These are phyloP conservation scores for Gnatocerus cornutus DNA, from an alignment of 2,888 invertebrate genomes.

Conservation along the genomic window DNA sequence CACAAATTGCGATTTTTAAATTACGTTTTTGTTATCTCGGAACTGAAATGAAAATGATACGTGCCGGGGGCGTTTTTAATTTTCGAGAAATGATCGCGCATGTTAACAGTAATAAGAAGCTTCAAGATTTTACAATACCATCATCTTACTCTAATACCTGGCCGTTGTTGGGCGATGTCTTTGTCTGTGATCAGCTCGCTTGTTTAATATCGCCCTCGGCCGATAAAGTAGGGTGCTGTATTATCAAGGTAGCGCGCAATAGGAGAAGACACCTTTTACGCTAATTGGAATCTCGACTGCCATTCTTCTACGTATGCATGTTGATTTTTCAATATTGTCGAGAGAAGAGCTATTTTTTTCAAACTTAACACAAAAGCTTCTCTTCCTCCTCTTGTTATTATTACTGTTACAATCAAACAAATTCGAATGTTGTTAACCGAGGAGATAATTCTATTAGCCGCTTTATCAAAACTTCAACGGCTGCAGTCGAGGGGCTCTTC, in stretches of 20 bases:
- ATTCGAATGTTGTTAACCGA: too few species aligned
- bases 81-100: slow-evolving; percentile 71
- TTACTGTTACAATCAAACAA: too few species aligned
- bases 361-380: too few species aligned
- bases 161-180: slow-evolving; percentile 48
- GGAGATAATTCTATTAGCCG: too few species aligned
- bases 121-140: slow-evolving; percentile 67
- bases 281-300: slow-evolving; percentile 66
- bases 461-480: too few species aligned
- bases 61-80: slow-evolving; percentile 71
- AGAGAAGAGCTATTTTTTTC: neutral
- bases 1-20: slow-evolving; percentile 70
- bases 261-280: slow-evolving; percentile 68
- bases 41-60: slow-evolving; percentile 70
- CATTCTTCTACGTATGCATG: slow-evolving; percentile 40
- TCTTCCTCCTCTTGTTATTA: too few species aligned
- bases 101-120: slow-evolving; percentile 69
- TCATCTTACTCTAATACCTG: slow-evolving; percentile 62
- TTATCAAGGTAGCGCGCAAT: slow-evolving; percentile 60
- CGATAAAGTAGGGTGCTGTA: slow-evolving; percentile 67
- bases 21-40: slow-evolving; percentile 70
- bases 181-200: slow-evolving; percentile 59
- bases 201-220: slow-evolving; percentile 68
- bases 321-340: slow-evolving; percentile 32
- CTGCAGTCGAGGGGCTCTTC: too few species aligned